phyloP scores from a whole-genome alignment of 2,888 invertebrate genomes.

The Crematogaster levior region DNA sequence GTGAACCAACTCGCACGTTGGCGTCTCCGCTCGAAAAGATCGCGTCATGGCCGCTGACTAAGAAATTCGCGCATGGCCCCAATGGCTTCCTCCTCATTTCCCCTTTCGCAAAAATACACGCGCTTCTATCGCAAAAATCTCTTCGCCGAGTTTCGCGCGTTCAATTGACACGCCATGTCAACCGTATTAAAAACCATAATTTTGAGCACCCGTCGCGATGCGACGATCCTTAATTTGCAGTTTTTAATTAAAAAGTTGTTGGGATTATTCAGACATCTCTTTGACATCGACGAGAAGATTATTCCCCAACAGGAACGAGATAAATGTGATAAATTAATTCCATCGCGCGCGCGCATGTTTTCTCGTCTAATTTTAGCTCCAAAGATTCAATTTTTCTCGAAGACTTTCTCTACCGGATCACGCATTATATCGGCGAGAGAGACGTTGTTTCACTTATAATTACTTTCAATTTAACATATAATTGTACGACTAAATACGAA shows the following conservation, averaged over 20 bases:
- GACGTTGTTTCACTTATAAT: not conserved
- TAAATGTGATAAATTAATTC: not conserved
- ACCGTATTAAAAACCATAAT: not conserved
- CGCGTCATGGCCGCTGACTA: slow-evolving; percentile 56
- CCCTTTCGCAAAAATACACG: slow-evolving; percentile 44
- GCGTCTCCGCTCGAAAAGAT: slow-evolving; percentile 12
- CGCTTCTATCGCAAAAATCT: not conserved
- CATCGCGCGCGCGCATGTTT: not conserved
- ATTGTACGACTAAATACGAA: not conserved
- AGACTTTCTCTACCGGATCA: not conserved
- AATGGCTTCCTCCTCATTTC: slow-evolving; percentile 9
- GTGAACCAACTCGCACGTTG: slow-evolving; percentile 1
- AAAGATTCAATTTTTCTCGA: not conserved
- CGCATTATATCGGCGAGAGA: not conserved
- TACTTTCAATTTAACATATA: not conserved
- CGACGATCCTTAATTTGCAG: not conserved
- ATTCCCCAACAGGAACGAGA: not conserved
- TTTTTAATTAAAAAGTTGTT: not conserved
- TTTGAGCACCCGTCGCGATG: not conserved
- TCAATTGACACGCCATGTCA: not conserved
- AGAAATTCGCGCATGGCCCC: slow-evolving; percentile 40
- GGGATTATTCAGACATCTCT: not conserved
- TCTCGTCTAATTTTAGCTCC: not conserved
- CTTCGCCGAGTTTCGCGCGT: not conserved
- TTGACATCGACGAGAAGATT: not conserved